A percentile compares a stretch with the other conserved stretches of the same genome.
Evolutionary conservation across 1,140 invertebrate species (phyloP).

Genomic region (Drosophila carrolli): DNA sequence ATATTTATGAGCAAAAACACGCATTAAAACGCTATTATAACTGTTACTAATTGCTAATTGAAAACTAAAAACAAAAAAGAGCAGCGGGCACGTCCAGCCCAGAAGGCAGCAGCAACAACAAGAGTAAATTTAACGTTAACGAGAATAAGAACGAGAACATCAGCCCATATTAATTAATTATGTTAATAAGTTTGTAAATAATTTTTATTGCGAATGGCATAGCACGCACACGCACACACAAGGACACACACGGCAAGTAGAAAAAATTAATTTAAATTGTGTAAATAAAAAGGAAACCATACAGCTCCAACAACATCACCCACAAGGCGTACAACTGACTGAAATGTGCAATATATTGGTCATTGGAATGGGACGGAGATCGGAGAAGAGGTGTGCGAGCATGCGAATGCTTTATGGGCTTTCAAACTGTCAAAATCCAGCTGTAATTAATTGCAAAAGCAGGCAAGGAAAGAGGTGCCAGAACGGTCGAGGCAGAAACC

Average conservation of each 20-base stretch:
- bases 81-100: slow-evolving; percentile 13
- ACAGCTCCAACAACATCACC: slow-evolving; percentile 37
- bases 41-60: slow-evolving; percentile 75
- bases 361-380: slow-evolving; percentile 1
- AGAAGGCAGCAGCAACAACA: not conserved
- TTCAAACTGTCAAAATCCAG: slow-evolving; percentile 52
- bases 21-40: slow-evolving; percentile 64
- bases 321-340: slow-evolving; percentile 52
- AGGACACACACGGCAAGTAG: slow-evolving; percentile 17
- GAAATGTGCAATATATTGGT: slow-evolving; percentile 42
- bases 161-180: slow-evolving; percentile 64
- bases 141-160: slow-evolving; percentile 27
- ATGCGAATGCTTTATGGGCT: slow-evolving; percentile 27
- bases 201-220: slow-evolving; percentile 72
- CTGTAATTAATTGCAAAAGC: slow-evolving; percentile 60
- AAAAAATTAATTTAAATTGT: slow-evolving; percentile 57
- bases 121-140: slow-evolving; percentile 1
- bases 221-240: slow-evolving; percentile 34
- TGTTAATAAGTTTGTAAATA: slow-evolving; percentile 79
- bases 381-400: slow-evolving; percentile 1
- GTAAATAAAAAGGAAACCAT: slow-evolving; percentile 65
- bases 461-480: slow-evolving; percentile 12
- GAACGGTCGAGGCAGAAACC: not conserved
- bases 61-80: slow-evolving; percentile 46
- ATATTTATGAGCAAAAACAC: slow-evolving; percentile 10